Percentiles rank a stretch among this genome's conserved stretches.
phyloP scores from a whole-genome alignment of 2,797 vertebrate species.

The Tragelaphus oryx region DNA sequence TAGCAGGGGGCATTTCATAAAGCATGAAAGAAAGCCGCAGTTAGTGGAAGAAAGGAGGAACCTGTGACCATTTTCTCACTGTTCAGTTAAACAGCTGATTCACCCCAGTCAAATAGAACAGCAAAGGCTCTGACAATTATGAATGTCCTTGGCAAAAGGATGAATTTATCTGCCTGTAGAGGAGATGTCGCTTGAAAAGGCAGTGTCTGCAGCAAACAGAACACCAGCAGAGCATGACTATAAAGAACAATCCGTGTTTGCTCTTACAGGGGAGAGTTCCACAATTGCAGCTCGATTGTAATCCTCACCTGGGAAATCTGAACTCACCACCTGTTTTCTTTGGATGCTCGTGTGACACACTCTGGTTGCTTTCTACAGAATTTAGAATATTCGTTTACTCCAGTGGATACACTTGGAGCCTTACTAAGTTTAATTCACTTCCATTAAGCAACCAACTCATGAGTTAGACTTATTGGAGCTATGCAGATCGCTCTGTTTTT shows the following conservation, averaged over 20 bases:
- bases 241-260: slow-evolving; percentile 63
- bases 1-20: slow-evolving; percentile 42
- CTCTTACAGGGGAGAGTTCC: slow-evolving; percentile 60
- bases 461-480: slow-evolving; percentile 10
- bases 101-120: slow-evolving; percentile 28
- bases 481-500: neutral
- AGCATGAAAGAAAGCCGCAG: neutral
- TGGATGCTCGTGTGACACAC: slow-evolving; percentile 55
- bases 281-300: slow-evolving; percentile 69
- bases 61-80: neutral
- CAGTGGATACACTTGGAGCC: neutral
- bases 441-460: slow-evolving; percentile 45
- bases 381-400: slow-evolving; percentile 62
- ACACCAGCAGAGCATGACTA: slow-evolving; percentile 52
- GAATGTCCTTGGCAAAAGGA: slow-evolving; percentile 66
- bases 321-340: slow-evolving; percentile 78
- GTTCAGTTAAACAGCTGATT: slow-evolving; percentile 58
- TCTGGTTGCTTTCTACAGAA: slow-evolving; percentile 69
- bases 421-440: slow-evolving; percentile 40
- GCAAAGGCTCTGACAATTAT: slow-evolving; percentile 49
- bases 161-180: slow-evolving; percentile 68
- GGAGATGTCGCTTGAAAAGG: slow-evolving; percentile 51
- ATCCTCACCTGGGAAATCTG: slow-evolving; percentile 77
- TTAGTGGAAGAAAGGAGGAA: slow-evolving; percentile 17
- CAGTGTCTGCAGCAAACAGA: slow-evolving; percentile 61